phyloP scores from a whole-genome alignment of 2,797 vertebrate species.

The Melanotaenia nigrans region DNA sequence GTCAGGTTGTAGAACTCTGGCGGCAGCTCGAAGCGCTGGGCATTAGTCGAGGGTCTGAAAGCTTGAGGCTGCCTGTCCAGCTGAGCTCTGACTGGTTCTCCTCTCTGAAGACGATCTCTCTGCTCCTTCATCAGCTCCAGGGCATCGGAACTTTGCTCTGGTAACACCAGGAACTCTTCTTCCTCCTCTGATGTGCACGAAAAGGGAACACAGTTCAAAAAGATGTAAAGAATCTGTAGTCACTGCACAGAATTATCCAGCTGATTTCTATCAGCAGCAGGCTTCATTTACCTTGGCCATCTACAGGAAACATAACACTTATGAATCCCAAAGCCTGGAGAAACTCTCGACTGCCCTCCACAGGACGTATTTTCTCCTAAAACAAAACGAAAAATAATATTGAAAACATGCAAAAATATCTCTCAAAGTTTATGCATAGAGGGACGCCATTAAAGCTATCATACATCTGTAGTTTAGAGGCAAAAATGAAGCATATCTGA shows the following conservation, averaged over 20 bases:
- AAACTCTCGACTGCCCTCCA: constrained; percentile 90
- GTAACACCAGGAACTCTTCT: constrained; percentile 90
- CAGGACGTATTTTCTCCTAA: constrained; percentile 89
- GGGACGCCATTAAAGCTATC: background rate
- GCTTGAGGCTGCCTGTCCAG: constrained; percentile 87
- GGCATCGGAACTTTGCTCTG: constrained; percentile 75
- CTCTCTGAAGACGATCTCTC: constrained; percentile 85
- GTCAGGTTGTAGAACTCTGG: constrained; percentile 92
- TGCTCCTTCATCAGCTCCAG: constrained; percentile 83
- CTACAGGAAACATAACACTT: constrained; percentile 80
- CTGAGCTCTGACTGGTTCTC: constrained; percentile 86
- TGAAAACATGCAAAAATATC: background rate
- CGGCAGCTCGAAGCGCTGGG: constrained; percentile 89
- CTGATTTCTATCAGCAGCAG: background rate
- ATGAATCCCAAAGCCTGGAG: constrained; percentile 91
- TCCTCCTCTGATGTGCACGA: constrained; percentile 69
- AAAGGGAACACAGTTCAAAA: background rate
- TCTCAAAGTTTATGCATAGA: background rate
- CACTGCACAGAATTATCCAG: background rate
- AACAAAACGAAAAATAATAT: constrained; percentile 10
- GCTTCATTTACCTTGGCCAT: constrained; percentile 85
- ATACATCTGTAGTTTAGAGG: background rate
- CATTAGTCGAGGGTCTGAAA: constrained; percentile 85
- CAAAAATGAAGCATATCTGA: background rate
- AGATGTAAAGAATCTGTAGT: background rate